Percentiles rank a stretch among this genome's conserved stretches.
Conservation (phyloP, 2,888 invertebrate species). For the Lissocephala sabroskyi region DNA sequence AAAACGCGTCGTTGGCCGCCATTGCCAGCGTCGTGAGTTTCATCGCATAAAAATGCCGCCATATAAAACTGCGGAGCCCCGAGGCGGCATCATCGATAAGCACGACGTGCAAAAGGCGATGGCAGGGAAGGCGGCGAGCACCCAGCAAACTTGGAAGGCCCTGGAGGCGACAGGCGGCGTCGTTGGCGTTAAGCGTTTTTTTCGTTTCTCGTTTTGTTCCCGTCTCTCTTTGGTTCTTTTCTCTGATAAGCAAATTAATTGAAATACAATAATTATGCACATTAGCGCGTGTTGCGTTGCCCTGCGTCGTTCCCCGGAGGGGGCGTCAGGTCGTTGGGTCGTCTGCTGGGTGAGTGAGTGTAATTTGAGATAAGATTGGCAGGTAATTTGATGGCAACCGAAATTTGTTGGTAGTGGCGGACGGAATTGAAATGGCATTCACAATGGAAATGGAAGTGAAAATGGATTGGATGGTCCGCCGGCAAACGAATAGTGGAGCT, state of each 20-base stretch:
- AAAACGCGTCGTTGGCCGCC: not conserved
- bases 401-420: not conserved
- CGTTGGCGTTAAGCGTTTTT: constrained; percentile 14
- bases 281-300: constrained; percentile 16
- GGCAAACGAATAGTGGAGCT: too few species aligned
- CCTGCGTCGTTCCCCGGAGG: too few species aligned
- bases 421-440: not conserved
- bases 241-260: constrained; percentile 32
- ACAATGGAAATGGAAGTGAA: not conserved
- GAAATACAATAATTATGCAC: constrained; percentile 38
- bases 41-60: too few species aligned
- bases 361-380: constrained; percentile 1
- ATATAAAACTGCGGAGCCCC: too few species aligned
- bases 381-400: not conserved
- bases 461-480: too few species aligned
- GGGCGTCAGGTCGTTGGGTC: too few species aligned
- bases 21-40: not conserved
- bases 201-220: not conserved
- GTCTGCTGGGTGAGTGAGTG: not conserved
- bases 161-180: not conserved
- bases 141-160: too few species aligned
- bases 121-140: not conserved
- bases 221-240: not conserved
- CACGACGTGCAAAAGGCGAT: not conserved
- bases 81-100: too few species aligned